These are phyloP conservation scores for Apamea sordens DNA, from an alignment of 2,888 invertebrate genomes.

Conservation along the genomic window DNA sequence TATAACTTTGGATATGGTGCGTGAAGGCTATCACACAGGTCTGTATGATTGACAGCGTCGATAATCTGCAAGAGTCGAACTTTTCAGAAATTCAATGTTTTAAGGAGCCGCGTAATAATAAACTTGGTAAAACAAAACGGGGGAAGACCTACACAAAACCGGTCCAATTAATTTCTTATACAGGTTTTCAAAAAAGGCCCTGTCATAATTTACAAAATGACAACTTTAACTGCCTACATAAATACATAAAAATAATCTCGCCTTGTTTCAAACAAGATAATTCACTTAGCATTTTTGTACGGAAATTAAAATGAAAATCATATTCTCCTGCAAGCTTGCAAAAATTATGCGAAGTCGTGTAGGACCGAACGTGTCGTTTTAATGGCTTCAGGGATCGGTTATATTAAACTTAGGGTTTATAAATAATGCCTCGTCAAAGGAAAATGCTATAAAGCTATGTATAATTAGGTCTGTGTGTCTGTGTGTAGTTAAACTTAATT, in stretches of 20 bases:
- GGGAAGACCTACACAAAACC: background rate
- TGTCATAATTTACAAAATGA: background rate
- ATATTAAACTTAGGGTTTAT: slow-evolving; percentile 21
- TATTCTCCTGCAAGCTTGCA: slow-evolving; percentile 59
- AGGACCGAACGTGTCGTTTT: slow-evolving; percentile 42
- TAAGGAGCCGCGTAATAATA: background rate
- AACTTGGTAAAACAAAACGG: background rate
- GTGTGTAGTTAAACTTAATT: no score
- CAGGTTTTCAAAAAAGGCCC: no score
- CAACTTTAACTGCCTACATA: slow-evolving; percentile 9
- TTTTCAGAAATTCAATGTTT: background rate
- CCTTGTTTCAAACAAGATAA: slow-evolving; percentile 50
- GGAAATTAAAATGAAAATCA: slow-evolving; percentile 64
- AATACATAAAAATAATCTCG: slow-evolving; percentile 40
- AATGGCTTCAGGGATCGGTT: slow-evolving; percentile 30
- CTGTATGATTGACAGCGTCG: background rate
- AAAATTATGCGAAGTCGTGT: slow-evolving; percentile 56
- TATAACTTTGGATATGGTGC: no score
- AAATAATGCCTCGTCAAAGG: slow-evolving; percentile 55
- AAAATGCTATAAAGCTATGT: slow-evolving; percentile 26
- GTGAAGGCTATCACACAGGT: no score
- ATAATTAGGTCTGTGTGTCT: slow-evolving; percentile 45
- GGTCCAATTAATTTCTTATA: no score
- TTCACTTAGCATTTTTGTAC: slow-evolving; percentile 61
- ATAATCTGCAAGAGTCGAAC: background rate